Base-by-base conservation (phyloP, 2,888 invertebrate genomes). In the Brachyopa scutellaris region DNA sequence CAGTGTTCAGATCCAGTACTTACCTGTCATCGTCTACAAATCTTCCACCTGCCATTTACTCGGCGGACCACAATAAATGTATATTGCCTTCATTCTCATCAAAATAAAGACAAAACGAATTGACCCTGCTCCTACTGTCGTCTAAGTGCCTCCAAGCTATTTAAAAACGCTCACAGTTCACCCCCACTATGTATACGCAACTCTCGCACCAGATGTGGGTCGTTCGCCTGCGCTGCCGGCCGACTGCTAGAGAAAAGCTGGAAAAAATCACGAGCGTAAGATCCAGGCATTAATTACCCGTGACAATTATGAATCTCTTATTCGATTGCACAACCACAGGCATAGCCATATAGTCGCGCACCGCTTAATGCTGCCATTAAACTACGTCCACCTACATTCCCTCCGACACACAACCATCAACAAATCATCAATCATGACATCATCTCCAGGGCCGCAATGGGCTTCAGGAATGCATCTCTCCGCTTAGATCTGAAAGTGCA, bases 231-330 rank as follows among this genome's bases (percentile, higher is more conserved):
- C 11, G 1, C 6, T 11, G 33, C 1, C 5, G 9, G 57, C 36
- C 33, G 36, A 2, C 33, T 59, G 51, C 13, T 3, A 40, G 11
- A 33, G n/a, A 26, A 3, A 5, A 5, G 38, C 13, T 69, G 19
- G 33, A 55, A 23, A 47, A 69, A 55, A 31, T 51, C 77, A 72
- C 64, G 33, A 61, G 66, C 77, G 64, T 77, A 77, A 66, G 55
- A 77, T 77, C 45, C 82, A 13, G 64, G 11, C 59, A 59, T 70
- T 55, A 82, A 82, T 82, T 82, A 82, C 40, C 64, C 77, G 51
- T 70, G 82, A 77, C 77, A 82, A 82, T 82, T 82, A 82, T 77
- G 77, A 82, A 77, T 76, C 51, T 76, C 40, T 80, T 51, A 21
- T 47, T 64, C 61, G 74, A 80, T 69, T 77, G 55, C 29, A 64